Percentiles rank a stretch among this genome's conserved stretches.
These are phyloP conservation scores for Campoletis raptor DNA, from an alignment of 2,888 invertebrate species.

Conservation along the genomic window DNA sequence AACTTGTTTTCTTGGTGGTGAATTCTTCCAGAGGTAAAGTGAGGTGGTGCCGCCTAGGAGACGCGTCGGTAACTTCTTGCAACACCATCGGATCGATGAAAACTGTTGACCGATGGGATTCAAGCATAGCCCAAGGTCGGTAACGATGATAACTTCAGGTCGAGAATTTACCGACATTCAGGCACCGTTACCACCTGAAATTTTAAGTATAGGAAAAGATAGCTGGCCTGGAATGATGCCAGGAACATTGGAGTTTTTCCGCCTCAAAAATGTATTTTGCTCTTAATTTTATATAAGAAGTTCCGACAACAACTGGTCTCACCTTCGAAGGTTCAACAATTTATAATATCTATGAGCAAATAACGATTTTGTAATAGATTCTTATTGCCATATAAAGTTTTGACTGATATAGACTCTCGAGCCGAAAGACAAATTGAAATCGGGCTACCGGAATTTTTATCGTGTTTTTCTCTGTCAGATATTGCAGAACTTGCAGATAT, in stretches of 20 bases:
- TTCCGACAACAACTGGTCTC: too few species aligned
- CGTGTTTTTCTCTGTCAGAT: too few species aligned
- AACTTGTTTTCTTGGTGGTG: neutral
- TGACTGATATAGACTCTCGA: too few species aligned
- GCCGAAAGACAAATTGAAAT: too few species aligned
- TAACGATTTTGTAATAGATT: too few species aligned
- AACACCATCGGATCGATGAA: constrained; percentile 47
- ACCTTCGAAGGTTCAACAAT: too few species aligned
- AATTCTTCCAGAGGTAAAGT: constrained; percentile 6
- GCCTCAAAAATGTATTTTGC: neutral
- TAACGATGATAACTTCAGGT: constrained; percentile 31
- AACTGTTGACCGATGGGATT: constrained; percentile 28
- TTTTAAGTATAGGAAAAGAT: neutral
- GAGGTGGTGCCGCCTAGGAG: constrained; percentile 58
- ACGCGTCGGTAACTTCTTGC: constrained; percentile 33
- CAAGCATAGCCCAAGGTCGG: constrained; percentile 41
- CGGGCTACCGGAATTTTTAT: too few species aligned
- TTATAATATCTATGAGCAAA: too few species aligned
- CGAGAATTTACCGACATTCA: constrained; percentile 52
- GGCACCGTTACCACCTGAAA: constrained; percentile 25
- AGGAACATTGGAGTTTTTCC: neutral
- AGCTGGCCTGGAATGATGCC: neutral
- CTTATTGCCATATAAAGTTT: too few species aligned
- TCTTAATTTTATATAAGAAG: neutral
- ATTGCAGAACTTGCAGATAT: too few species aligned